Evolutionary conservation across 2,113 vertebrate species (phyloP).

Genomic region (Indicator indicator): DNA sequence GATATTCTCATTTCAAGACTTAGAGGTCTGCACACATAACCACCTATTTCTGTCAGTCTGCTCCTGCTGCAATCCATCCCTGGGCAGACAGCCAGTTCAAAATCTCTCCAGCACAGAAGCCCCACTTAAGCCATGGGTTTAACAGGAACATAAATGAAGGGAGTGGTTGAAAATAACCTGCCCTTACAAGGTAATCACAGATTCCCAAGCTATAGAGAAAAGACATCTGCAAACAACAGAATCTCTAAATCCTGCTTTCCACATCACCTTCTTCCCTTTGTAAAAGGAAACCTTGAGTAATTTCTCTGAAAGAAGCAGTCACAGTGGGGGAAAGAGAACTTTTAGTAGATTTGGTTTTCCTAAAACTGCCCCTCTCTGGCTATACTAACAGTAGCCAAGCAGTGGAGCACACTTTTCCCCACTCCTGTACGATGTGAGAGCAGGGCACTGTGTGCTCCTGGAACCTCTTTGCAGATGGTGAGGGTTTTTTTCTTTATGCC

Average conservation of each 20-base stretch:
- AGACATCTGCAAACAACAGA: not conserved
- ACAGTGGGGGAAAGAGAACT: not conserved
- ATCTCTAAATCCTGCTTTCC: constrained; percentile 7
- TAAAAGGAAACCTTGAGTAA: not conserved
- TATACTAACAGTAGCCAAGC: not conserved
- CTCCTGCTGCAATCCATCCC: not conserved
- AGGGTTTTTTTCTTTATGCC: not conserved
- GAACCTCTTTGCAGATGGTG: constrained; percentile 23
- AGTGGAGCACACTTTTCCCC: not conserved
- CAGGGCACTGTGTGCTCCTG: not conserved
- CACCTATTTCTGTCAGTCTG: constrained; percentile 39
- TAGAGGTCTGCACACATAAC: constrained; percentile 15
- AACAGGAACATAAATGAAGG: constrained; percentile 49
- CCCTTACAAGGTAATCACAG: constrained; percentile 46
- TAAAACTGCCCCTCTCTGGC: not conserved
- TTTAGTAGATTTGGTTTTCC: not conserved
- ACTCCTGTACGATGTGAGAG: not conserved
- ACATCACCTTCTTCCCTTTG: not conserved
- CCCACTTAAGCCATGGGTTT: constrained; percentile 55
- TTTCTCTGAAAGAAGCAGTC: not conserved
- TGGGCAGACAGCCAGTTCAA: constrained; percentile 38
- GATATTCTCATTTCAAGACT: constrained; percentile 5
- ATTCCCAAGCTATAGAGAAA: constrained; percentile 41
- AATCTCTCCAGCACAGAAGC: constrained; percentile 42
- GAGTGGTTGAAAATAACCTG: constrained; percentile 62